Evolutionary conservation across 2,888 invertebrate genomes (phyloP), one percentile per base, ranked within the genome.

Genomic region (Xanthia icteritia): DNA sequence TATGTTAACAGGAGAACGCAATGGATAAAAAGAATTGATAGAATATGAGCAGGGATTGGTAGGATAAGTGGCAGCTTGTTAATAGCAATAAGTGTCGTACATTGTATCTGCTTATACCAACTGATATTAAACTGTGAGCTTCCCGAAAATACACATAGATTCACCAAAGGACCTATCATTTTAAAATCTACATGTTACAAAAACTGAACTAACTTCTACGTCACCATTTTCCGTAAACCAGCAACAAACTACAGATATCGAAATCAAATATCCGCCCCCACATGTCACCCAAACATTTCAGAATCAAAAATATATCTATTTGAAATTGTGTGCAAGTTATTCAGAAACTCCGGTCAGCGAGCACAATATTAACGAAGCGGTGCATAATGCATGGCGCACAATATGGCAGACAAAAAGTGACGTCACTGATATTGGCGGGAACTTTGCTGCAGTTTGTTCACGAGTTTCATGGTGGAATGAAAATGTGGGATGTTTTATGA

Each of bases 341-440:
- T 86, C 87, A 63, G 76, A 74, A 82, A 86, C 72, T 83, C 70
- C 68, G 83, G 77, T 76, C 83, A 76, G 83, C 77, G 74, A 68
- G 68, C 86, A 86, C 89, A 88, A 92, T 92, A 92, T 92, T 88
- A 88, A 87, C 91, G 86, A 86, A 87, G 88, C 83, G 89, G 84
- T 92, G 92, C 92, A 92, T 92, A 90, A 92, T 92, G 92, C 92
- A 92, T 92, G 90, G 73, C 82, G 85, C 82, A 72, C 90, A 89
- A 89, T 82, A 88, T 90, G 90, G 86, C 88, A 84, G 89, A 31
- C 88, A 91, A 91, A 89, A 90, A 91, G 81, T 88, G 82, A 86
- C 84, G 70, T 76, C 79, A 79, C 63, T 48, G 76, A 88, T 88
- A 88, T 89, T 87, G 87, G 78, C 66, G 76, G 61, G 65, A 75